A percentile compares a stretch with the other conserved stretches of the same genome.
phyloP scores from a whole-genome alignment of 2,888 invertebrate species.

The Leptinotarsa haldemani region DNA sequence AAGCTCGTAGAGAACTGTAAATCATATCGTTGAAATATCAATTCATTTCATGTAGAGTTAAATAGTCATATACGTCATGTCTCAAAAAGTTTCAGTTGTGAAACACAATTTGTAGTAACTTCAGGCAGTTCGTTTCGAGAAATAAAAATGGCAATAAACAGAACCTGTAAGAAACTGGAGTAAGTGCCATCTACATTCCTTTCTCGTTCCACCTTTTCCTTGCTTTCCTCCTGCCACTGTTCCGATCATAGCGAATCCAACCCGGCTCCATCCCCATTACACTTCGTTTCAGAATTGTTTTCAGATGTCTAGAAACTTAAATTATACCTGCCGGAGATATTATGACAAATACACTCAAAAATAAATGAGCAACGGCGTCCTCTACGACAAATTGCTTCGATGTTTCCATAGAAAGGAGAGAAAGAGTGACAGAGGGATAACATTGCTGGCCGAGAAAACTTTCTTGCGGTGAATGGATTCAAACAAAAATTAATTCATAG shows the following conservation, averaged over 20 bases:
- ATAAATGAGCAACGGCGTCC: constrained; percentile 28
- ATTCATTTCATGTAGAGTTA: no score
- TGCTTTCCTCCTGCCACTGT: background rate
- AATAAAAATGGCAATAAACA: no score
- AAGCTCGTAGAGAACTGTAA: no score
- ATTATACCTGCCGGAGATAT: constrained; percentile 49
- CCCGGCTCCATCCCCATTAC: background rate
- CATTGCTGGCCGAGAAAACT: background rate
- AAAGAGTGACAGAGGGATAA: background rate
- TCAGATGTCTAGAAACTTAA: constrained; percentile 48
- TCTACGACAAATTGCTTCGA: constrained; percentile 32
- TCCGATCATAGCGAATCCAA: background rate
- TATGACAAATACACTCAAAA: constrained; percentile 46
- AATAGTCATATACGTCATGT: no score
- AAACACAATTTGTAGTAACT: no score
- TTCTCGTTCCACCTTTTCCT: background rate
- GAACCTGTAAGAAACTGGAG: background rate
- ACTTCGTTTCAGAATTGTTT: constrained; percentile 47
- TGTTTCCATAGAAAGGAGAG: constrained; percentile 4
- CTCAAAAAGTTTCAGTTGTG: no score
- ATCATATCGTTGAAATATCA: no score
- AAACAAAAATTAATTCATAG: background rate
- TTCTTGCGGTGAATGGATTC: background rate
- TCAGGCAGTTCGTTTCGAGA: no score
- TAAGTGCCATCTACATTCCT: background rate